A percentile compares a stretch with the other conserved stretches of the same genome.
These are phyloP conservation scores for Ophioninae sp. DNA, from an alignment of 2,888 invertebrate species.

Conservation along the genomic window DNA sequence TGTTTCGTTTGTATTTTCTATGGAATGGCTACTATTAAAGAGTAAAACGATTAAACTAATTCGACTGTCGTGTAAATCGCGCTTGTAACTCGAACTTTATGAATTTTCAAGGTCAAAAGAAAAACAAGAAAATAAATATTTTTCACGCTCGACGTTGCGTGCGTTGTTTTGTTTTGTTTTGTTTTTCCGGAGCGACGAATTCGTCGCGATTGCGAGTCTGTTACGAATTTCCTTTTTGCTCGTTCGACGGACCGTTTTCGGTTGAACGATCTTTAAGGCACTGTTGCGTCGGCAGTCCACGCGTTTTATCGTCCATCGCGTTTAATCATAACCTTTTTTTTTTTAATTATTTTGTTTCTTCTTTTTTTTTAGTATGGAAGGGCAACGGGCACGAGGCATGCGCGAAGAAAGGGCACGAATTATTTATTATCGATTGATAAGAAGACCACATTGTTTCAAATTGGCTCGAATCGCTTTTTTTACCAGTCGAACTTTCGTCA, in stretches of 20 bases:
- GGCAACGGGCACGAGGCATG: conserved; percentile 5
- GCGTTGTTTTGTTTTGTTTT: conserved; percentile 30
- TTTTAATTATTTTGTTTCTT: conserved; percentile 55
- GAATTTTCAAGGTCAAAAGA: conserved; percentile 19
- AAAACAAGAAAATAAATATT: neutral
- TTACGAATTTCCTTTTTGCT: conserved; percentile 7
- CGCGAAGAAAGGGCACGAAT: conserved; percentile 43
- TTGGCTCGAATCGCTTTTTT: conserved; percentile 54
- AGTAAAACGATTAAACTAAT: conserved; percentile 66
- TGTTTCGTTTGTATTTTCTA: conserved; percentile 70
- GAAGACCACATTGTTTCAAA: conserved; percentile 47
- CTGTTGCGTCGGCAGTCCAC: conserved; percentile 63
- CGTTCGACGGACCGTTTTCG: conserved; percentile 29
- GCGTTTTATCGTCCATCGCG: conserved; percentile 40
- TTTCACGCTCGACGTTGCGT: conserved; percentile 12
- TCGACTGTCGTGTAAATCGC: conserved; percentile 43
- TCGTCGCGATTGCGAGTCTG: conserved; percentile 7
- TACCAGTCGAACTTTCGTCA: conserved; percentile 35
- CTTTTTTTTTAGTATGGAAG: conserved; percentile 28
- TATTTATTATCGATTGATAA: conserved; percentile 59
- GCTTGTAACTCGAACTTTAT: conserved; percentile 37
- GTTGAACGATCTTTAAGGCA: conserved; percentile 62
- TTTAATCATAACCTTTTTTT: conserved; percentile 33
- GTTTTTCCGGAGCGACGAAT: conserved; percentile 16
- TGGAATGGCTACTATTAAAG: conserved; percentile 77